phyloP scores from a whole-genome alignment of 2,797 vertebrate genomes.

The Cirrhinus molitorella region DNA sequence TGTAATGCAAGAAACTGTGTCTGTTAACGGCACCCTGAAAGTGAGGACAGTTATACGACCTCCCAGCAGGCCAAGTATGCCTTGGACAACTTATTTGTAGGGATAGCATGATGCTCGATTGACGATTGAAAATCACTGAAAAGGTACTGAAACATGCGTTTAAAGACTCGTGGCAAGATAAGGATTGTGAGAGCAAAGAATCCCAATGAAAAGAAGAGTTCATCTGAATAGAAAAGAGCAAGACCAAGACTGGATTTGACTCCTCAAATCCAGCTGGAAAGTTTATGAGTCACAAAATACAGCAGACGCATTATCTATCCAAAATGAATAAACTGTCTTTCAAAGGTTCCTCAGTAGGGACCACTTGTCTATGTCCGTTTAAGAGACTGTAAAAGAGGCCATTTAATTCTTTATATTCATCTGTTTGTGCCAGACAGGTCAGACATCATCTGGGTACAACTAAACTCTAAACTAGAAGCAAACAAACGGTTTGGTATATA shows the following conservation, averaged over 20 bases:
- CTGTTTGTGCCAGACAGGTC: conserved; percentile 68
- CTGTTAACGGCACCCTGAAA: conserved; percentile 44
- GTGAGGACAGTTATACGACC: conserved; percentile 48
- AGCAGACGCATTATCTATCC: conserved; percentile 81
- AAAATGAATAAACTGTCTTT: conserved; percentile 82
- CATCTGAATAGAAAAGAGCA: conserved; percentile 69
- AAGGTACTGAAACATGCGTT: not conserved
- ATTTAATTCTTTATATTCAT: conserved; percentile 69
- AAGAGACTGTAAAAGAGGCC: conserved; percentile 72
- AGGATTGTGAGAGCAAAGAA: conserved; percentile 17
- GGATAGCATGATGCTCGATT: conserved; percentile 1
- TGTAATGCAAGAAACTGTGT: conserved; percentile 62
- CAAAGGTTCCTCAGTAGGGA: conserved; percentile 77
- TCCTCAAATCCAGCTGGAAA: conserved; percentile 68
- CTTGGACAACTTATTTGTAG: conserved; percentile 8
- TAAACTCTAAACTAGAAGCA: conserved; percentile 54
- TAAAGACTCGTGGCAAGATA: conserved; percentile 6
- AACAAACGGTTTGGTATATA: conserved; percentile 55
- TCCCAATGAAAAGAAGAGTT: conserved; percentile 9
- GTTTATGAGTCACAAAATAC: conserved; percentile 75
- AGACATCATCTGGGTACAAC: conserved; percentile 59
- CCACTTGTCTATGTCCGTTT: conserved; percentile 66
- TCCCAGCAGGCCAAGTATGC: conserved; percentile 65
- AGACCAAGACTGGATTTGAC: conserved; percentile 72
- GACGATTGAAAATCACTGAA: conserved; percentile 31